Percentiles rank a stretch among this genome's conserved stretches.
These are phyloP conservation scores for Anthophora plumipes DNA, from an alignment of 2,888 invertebrate genomes.

Conservation along the genomic window DNA sequence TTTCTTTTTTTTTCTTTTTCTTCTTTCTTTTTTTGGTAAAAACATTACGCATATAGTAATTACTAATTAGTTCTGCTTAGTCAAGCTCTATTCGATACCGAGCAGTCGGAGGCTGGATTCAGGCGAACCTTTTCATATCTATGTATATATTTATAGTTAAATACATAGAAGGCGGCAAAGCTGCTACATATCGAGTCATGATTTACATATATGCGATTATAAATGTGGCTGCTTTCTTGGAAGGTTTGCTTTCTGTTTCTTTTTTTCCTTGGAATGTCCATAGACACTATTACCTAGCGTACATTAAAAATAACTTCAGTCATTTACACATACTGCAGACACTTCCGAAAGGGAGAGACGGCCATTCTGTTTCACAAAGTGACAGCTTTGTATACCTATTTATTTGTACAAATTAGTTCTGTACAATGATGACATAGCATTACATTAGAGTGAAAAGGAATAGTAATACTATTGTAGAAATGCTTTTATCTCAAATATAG, in stretches of 20 bases:
- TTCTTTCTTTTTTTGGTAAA: slow-evolving; percentile 43
- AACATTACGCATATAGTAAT: slow-evolving; percentile 46
- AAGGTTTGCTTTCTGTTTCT: slow-evolving; percentile 58
- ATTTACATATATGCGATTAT: slow-evolving; percentile 68
- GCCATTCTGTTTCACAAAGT: slow-evolving; percentile 66
- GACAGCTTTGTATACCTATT: slow-evolving; percentile 54
- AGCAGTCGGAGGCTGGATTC: slow-evolving; percentile 59
- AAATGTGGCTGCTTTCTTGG: slow-evolving; percentile 62
- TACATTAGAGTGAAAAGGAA: slow-evolving; percentile 45
- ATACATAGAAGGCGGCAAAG: slow-evolving; percentile 71
- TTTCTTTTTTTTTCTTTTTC: not conserved
- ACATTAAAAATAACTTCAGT: slow-evolving; percentile 79
- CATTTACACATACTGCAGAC: slow-evolving; percentile 76
- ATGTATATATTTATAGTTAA: slow-evolving; percentile 66
- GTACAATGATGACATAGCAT: slow-evolving; percentile 51
- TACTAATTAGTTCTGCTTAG: slow-evolving; percentile 45
- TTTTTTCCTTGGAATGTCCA: slow-evolving; percentile 74
- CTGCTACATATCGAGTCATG: slow-evolving; percentile 69
- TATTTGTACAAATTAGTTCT: slow-evolving; percentile 63
- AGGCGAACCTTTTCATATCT: slow-evolving; percentile 51
- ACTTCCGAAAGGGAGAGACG: slow-evolving; percentile 76
- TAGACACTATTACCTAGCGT: slow-evolving; percentile 75
- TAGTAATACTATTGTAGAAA: slow-evolving; percentile 41
- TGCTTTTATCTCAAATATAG: slow-evolving; percentile 37
- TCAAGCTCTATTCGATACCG: slow-evolving; percentile 66